phyloP scores from a whole-genome alignment of 2,113 vertebrate genomes.

The Aspiorhynchus laticeps region DNA sequence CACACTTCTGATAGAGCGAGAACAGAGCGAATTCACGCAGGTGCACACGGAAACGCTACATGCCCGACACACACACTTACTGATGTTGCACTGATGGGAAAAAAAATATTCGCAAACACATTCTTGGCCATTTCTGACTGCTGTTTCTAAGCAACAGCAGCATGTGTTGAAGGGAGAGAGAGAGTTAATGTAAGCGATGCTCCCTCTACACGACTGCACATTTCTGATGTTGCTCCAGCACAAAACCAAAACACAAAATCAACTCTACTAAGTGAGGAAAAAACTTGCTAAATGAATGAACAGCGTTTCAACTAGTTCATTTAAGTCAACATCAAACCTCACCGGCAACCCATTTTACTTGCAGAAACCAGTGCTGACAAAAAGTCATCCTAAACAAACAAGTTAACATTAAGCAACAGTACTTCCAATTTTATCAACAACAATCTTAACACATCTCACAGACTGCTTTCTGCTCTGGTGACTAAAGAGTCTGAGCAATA shows the following conservation, averaged over 20 bases:
- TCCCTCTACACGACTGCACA: neutral
- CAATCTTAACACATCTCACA: neutral
- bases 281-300: neutral
- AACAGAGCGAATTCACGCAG: constrained; percentile 58
- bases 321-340: neutral
- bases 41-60: neutral
- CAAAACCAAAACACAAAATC: neutral
- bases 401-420: too few relatives aligned
- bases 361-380: neutral
- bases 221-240: neutral
- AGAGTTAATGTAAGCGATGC: neutral
- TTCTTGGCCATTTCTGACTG: constrained; percentile 60
- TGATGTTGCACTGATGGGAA: constrained; percentile 71
- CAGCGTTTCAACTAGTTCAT: constrained; percentile 1
- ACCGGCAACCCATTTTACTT: neutral
- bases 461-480: neutral
- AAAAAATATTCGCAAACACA: constrained; percentile 62
- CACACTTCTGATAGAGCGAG: constrained; percentile 67
- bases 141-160: constrained; percentile 74
- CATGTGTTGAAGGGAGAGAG: neutral
- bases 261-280: neutral
- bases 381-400: neutral
- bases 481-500: neutral
- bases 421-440: too few relatives aligned
- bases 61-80: constrained; percentile 45